These are phyloP conservation scores for Progne subis DNA, from an alignment of 2,113 vertebrate genomes.

Conservation along the genomic window DNA sequence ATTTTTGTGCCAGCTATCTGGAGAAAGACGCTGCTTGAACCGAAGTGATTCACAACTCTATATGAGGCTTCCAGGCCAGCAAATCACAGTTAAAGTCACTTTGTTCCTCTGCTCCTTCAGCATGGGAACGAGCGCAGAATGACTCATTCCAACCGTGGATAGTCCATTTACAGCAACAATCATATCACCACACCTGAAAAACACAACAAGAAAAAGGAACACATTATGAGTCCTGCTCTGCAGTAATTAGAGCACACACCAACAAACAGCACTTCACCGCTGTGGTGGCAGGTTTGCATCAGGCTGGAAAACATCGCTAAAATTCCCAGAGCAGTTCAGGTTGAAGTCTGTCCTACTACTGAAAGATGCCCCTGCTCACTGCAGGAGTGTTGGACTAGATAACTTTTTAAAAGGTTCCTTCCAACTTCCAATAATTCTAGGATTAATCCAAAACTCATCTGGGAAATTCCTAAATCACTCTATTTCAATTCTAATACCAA, in stretches of 20 bases:
- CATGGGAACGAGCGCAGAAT: conserved; percentile 96
- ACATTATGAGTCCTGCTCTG: background rate
- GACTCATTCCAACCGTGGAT: conserved; percentile 96
- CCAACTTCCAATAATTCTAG: background rate
- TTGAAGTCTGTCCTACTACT: background rate
- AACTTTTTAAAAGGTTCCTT: background rate
- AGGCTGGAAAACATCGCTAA: background rate
- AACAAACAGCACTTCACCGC: background rate
- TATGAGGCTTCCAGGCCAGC: conserved; percentile 96
- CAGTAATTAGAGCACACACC: background rate
- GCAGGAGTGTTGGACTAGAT: background rate
- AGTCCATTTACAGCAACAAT: conserved; percentile 95
- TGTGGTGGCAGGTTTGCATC: background rate
- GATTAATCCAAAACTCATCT: background rate
- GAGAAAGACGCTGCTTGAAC: conserved; percentile 19
- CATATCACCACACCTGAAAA: conserved; percentile 94
- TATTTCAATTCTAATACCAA: background rate
- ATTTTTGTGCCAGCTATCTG: conserved; percentile 46
- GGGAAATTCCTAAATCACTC: background rate
- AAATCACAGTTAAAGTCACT: conserved; percentile 94
- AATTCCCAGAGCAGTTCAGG: background rate
- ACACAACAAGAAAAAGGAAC: background rate
- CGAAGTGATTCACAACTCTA: conserved; percentile 33
- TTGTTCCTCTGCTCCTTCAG: conserved; percentile 96
- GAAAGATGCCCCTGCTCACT: background rate